Percentiles rank a stretch among this genome's conserved stretches.
Conservation (phyloP, 2,797 vertebrate genomes). For the Salmo trutta region DNA sequence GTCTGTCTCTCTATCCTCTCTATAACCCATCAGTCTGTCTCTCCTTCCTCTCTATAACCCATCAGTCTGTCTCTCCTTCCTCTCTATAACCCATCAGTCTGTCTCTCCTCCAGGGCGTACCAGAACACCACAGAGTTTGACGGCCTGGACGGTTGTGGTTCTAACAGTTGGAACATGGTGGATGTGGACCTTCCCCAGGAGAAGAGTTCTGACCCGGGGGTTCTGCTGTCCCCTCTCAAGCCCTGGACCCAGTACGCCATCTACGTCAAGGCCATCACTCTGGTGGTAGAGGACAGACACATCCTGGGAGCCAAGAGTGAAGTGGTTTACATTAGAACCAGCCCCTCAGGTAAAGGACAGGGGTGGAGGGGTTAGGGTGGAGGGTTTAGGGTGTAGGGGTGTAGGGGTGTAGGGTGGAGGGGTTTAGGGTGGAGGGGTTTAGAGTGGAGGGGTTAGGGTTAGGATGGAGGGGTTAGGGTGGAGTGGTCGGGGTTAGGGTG, state of each 20-base stretch:
- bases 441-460: too few species aligned
- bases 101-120: conserved; percentile 76
- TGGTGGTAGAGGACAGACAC: conserved; percentile 89
- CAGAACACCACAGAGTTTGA: conserved; percentile 96
- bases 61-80: too few species aligned
- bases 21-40: too few species aligned
- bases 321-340: conserved; percentile 88
- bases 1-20: too few species aligned
- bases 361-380: conserved; percentile 51
- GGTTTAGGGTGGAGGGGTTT: conserved; percentile 59
- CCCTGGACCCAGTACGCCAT: conserved; percentile 97
- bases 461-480: too few species aligned
- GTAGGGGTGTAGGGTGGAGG: conserved; percentile 65
- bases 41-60: too few species aligned
- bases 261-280: conserved; percentile 94
- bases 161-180: conserved; percentile 98
- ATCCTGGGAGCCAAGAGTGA: conserved; percentile 92
- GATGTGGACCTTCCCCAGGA: conserved; percentile 90
- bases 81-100: neutral
- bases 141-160: conserved; percentile 95
- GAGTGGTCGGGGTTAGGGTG: conserved; percentile 59
- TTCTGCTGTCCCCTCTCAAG: conserved; percentile 85
- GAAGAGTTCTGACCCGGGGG: conserved; percentile 86
- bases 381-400: conserved; percentile 58
- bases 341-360: neutral